Percentiles rank a stretch among this genome's conserved stretches.
phyloP scores from a whole-genome alignment of 2,113 vertebrate genomes.

The Oryzias curvinotus region DNA sequence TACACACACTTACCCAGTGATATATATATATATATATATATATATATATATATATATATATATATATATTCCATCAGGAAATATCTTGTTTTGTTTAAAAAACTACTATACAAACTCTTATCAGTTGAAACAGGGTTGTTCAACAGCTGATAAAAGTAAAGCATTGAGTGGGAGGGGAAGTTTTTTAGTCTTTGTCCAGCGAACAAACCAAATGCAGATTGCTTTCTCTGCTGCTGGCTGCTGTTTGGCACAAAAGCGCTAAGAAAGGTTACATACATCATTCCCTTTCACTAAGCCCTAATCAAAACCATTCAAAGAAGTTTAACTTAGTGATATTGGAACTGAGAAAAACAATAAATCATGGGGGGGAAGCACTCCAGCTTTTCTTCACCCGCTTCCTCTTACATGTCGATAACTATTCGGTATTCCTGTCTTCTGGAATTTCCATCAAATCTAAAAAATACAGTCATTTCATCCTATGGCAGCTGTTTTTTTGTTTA shows the following conservation, averaged over 20 bases:
- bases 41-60: slow-evolving; percentile 47
- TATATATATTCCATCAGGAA: slow-evolving; percentile 60
- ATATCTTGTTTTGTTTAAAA: slow-evolving; percentile 25
- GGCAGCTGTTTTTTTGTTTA: slow-evolving; percentile 13
- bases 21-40: too few species aligned
- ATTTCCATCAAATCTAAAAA: slow-evolving; percentile 29
- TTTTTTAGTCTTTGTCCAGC: slow-evolving; percentile 27
- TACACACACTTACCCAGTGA: too few species aligned
- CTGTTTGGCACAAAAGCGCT: slow-evolving; percentile 61
- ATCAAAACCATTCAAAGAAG: slow-evolving; percentile 76
- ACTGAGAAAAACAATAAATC: slow-evolving; percentile 70
- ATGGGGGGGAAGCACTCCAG: slow-evolving; percentile 46
- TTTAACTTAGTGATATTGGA: slow-evolving; percentile 76
- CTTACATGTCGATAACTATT: slow-evolving; percentile 1
- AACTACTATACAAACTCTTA: slow-evolving; percentile 33
- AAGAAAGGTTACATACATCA: slow-evolving; percentile 62
- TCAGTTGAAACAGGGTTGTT: slow-evolving; percentile 37
- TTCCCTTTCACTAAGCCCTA: slow-evolving; percentile 57
- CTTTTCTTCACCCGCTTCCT: slow-evolving; percentile 34
- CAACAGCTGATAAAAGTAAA: slow-evolving; percentile 35
- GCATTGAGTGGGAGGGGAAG: slow-evolving; percentile 27
- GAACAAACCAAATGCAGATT: slow-evolving; percentile 55
- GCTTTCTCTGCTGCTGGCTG: slow-evolving; percentile 61
- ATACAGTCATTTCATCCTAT: slow-evolving; percentile 21
- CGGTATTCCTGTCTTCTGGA: slow-evolving; percentile 20